Conservation (phyloP, 2,888 invertebrate species). For the Ormyrus nitidulus region DNA sequence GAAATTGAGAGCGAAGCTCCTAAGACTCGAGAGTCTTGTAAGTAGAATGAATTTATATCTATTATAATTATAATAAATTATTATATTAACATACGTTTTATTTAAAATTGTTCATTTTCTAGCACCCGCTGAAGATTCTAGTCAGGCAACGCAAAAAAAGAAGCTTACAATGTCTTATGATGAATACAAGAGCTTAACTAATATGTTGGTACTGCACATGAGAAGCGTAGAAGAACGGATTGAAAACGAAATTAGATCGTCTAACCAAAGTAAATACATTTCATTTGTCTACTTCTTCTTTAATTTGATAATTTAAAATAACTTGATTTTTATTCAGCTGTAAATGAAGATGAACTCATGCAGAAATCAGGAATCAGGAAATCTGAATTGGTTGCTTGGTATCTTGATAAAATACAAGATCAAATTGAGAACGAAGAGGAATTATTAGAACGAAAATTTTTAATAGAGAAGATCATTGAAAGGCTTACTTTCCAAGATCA, state of each 20-base stretch:
- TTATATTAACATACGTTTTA: neutral
- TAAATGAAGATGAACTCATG: conserved; percentile 36
- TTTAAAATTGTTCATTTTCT: neutral
- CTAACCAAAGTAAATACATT: conserved; percentile 50
- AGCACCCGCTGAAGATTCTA: conserved; percentile 1
- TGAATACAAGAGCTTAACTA: conserved; percentile 94
- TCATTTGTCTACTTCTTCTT: neutral
- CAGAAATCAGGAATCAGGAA: conserved; percentile 82
- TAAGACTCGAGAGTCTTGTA: neutral
- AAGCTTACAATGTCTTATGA: conserved; percentile 91
- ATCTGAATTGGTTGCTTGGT: conserved; percentile 94
- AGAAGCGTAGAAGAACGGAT: conserved; percentile 86
- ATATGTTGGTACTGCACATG: conserved; percentile 93
- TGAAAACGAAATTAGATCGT: conserved; percentile 78
- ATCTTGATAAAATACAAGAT: conserved; percentile 89
- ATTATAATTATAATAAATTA: neutral
- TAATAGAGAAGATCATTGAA: conserved; percentile 96
- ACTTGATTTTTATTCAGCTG: neutral
- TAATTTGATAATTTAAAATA: neutral
- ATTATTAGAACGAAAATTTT: conserved; percentile 88
- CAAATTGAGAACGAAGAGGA: conserved; percentile 95
- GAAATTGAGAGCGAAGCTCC: conserved; percentile 28
- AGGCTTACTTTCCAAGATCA: conserved; percentile 92
- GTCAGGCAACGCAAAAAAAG: conserved; percentile 77
- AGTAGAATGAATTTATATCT: conserved; percentile 1